Percentiles rank a stretch among this genome's conserved stretches.
Conservation (phyloP, 2,797 vertebrate genomes). For the Oreochromis grahami region DNA sequence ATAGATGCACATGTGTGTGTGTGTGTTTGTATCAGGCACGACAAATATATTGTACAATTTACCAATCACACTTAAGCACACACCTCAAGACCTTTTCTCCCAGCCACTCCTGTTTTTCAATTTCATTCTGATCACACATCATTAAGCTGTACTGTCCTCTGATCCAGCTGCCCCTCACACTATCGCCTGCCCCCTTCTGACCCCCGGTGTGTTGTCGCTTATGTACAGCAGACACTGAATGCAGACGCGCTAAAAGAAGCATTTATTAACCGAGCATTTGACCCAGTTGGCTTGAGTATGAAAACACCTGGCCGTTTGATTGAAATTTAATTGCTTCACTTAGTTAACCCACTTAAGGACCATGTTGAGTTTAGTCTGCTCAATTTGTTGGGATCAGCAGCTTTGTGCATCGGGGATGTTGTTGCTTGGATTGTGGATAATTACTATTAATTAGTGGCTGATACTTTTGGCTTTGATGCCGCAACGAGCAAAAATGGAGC, state of each 20-base stretch:
- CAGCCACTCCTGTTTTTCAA: constrained; percentile 18
- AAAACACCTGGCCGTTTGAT: constrained; percentile 73
- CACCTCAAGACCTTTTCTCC: constrained; percentile 24
- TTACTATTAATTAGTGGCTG: constrained; percentile 72
- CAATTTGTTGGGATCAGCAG: constrained; percentile 70
- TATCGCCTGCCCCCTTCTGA: neutral
- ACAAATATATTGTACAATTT: constrained; percentile 22
- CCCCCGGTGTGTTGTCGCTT: neutral
- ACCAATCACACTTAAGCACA: neutral
- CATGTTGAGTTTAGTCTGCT: constrained; percentile 60
- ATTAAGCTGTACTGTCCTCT: constrained; percentile 21
- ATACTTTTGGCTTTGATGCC: constrained; percentile 52
- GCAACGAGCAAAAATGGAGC: constrained; percentile 24
- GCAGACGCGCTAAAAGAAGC: constrained; percentile 20
- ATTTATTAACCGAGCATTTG: constrained; percentile 57
- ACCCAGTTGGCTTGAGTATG: constrained; percentile 58
- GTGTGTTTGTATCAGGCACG: neutral
- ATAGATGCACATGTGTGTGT: neutral
- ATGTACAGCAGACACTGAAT: constrained; percentile 19
- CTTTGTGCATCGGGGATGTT: constrained; percentile 47
- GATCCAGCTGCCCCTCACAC: neutral
- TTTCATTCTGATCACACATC: constrained; percentile 44
- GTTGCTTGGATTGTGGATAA: constrained; percentile 64
- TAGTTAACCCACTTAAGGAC: constrained; percentile 70
- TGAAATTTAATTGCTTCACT: constrained; percentile 74